Base-by-base conservation (phyloP, 1,140 invertebrate genomes). In the Coenobita brevimanus region DNA sequence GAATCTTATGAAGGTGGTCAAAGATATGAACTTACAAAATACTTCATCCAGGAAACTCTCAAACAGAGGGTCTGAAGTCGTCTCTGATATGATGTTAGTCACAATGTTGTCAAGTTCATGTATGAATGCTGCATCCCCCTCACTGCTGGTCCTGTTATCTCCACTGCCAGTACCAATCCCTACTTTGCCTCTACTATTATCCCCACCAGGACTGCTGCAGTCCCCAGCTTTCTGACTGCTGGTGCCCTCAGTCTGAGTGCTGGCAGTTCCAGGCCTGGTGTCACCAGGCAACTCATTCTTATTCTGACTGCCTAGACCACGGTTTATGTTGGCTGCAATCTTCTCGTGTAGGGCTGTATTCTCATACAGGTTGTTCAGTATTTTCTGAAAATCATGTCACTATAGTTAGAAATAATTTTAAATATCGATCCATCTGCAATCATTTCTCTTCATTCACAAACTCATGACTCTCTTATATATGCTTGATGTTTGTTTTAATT, bases 331-430 rank as follows among this genome's bases (percentile, higher is more conserved):
- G 27, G 79, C 85, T 67, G 85, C 85, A 38, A 87, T 87, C 64
- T 87, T 87, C 24, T 87, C 85, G 43, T 87, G 85, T 24, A 87
- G 85, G 0, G 85, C 85, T 24, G 85, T 87, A n/a, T 87, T 87
- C 41, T 87, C 85, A 81, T 79, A 87, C 21, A 87, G 46, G 30
- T 87, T 87, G 38, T 87, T 87, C 41, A 87, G 43, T 21, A 87
- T 81, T 81, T 87, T 87, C 85, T 87, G 85, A 54, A 86, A 85
- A 75, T 62, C 50, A n/a, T n/a, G n/a, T n/a, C n/a, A n/a, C n/a
- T n/a, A n/a, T n/a, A n/a, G n/a, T n/a, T n/a, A n/a, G n/a, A n/a
- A n/a, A n/a, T n/a, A n/a, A n/a, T n/a, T n/a, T n/a, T n/a, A n/a
- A n/a, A n/a, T n/a, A n/a, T n/a, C n/a, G n/a, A n/a, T n/a, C n/a